These are phyloP conservation scores for Collichthys lucidus DNA, from an alignment of 2,113 vertebrate species.

Conservation along the genomic window DNA sequence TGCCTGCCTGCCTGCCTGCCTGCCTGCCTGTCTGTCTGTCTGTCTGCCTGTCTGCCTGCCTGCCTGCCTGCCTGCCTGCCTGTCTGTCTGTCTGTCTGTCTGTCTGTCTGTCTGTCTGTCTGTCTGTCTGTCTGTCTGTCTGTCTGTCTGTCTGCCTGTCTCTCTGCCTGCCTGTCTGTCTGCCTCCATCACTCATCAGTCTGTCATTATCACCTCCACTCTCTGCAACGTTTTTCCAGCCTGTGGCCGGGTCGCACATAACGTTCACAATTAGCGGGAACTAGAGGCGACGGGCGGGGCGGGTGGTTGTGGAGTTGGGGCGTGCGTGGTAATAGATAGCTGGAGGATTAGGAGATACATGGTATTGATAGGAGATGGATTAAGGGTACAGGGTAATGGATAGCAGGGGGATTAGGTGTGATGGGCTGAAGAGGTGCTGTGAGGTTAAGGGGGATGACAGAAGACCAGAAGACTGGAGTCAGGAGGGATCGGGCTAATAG, in stretches of 20 bases:
- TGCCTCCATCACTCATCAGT: constrained; percentile 53
- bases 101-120: no score
- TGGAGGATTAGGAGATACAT: constrained; percentile 48
- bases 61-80: no score
- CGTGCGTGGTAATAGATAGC: constrained; percentile 46
- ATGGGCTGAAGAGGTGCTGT: constrained; percentile 18
- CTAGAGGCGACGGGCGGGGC: neutral
- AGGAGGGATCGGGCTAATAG: constrained; percentile 34
- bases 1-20: no score
- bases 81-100: no score
- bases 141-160: no score
- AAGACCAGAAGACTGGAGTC: constrained; percentile 5
- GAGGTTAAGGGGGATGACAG: constrained; percentile 31
- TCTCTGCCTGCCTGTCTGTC: neutral
- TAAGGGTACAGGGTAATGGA: constrained; percentile 62
- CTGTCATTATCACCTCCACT: constrained; percentile 42
- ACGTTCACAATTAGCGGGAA: constrained; percentile 48
- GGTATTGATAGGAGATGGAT: constrained; percentile 58
- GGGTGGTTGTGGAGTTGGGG: neutral
- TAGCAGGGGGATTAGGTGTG: constrained; percentile 57
- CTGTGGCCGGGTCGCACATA: constrained; percentile 35
- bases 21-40: no score
- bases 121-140: no score
- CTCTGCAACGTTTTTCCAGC: constrained; percentile 29
- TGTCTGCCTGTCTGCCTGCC: no score